Evolutionary conservation across 35 echinoderm and acorn worm genomes (phyloP).

Genomic region (Lytechinus pictus): DNA sequence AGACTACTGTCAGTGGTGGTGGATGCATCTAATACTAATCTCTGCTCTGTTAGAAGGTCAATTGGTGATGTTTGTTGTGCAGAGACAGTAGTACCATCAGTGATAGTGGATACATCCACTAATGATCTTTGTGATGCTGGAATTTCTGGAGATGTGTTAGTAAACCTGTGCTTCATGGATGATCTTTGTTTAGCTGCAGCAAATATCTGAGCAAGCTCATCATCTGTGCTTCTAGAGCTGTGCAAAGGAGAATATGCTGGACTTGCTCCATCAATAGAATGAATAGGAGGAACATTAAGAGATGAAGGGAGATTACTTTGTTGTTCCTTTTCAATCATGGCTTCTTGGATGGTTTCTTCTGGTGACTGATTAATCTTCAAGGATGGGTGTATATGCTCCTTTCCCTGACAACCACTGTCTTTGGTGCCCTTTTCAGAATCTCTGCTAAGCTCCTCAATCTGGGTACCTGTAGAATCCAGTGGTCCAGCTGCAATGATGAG

Average conservation of each 20-base stretch:
- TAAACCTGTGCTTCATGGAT: conserved; percentile 22
- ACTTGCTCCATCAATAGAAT: not conserved
- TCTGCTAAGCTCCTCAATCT: not conserved
- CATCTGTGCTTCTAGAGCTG: conserved; percentile 58
- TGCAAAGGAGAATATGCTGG: conserved; percentile 16
- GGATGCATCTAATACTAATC: not conserved
- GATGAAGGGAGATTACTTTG: not conserved
- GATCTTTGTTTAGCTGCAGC: conserved; percentile 26
- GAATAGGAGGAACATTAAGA: not conserved
- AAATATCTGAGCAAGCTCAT: conserved; percentile 62
- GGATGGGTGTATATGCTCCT: not conserved
- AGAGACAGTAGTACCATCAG: conserved; percentile 38
- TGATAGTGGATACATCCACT: not conserved
- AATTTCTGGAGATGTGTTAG: conserved; percentile 47
- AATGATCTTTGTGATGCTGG: not conserved
- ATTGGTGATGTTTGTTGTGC: not conserved
- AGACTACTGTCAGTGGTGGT: conserved; percentile 34
- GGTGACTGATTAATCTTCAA: not conserved
- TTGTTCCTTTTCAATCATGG: not conserved
- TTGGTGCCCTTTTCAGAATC: not conserved
- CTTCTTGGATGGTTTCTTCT: not conserved
- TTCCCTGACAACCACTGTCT: not conserved
- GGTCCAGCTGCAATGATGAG: not conserved
- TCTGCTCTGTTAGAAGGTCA: not conserved
- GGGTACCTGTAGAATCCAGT: not conserved